phyloP scores from a whole-genome alignment of 2,797 vertebrate species.

The Artibeus lituratus region DNA sequence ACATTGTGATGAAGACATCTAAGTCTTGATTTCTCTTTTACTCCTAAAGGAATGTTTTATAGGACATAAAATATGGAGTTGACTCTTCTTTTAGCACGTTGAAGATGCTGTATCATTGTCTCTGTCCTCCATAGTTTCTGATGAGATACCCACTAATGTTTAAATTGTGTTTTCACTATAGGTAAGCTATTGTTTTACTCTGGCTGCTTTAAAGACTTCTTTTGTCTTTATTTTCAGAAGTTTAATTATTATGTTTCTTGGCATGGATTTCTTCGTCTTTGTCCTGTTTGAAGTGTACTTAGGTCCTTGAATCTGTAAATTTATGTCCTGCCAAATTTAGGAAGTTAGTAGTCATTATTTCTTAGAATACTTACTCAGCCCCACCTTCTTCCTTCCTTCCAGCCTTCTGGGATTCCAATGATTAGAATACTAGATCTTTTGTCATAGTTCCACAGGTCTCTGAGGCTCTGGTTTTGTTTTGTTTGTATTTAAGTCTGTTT shows the following conservation, averaged over 20 bases:
- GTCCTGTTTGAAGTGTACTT: background rate
- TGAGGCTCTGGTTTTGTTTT: background rate
- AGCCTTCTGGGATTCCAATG: background rate
- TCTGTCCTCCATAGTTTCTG: background rate
- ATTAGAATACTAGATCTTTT: background rate
- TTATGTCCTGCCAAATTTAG: background rate
- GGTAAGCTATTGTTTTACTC: background rate
- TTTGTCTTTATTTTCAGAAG: background rate
- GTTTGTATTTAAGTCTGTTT: background rate
- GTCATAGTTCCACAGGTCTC: too few species aligned
- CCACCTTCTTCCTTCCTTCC: too few species aligned
- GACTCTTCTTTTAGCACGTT: background rate
- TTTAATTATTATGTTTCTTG: background rate
- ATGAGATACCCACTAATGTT: background rate
- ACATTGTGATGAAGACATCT: background rate
- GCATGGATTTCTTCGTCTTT: background rate
- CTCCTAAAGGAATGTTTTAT: background rate
- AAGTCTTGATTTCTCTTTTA: background rate
- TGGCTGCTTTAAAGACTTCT: background rate
- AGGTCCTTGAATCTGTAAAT: background rate
- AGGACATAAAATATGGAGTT: background rate
- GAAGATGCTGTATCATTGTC: background rate
- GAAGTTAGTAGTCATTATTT: background rate
- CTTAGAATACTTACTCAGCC: background rate
- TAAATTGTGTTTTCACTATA: background rate